Evolutionary conservation across 2,888 invertebrate species (phyloP).

Genomic region (Steinernema hermaphroditum): DNA sequence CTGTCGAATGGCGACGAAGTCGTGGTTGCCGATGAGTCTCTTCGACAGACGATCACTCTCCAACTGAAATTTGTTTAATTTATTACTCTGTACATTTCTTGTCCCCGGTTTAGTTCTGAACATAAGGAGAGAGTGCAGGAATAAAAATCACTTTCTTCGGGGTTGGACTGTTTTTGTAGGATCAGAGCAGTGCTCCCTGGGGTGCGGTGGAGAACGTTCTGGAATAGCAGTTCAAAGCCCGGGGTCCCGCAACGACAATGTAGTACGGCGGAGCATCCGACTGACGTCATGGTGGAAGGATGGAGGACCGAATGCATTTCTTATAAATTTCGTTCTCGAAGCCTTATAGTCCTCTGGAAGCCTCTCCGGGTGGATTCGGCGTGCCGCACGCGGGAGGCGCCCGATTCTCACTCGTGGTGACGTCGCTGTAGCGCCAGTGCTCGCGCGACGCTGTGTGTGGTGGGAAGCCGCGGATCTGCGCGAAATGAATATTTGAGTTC

Average conservation of each 20-base stretch:
- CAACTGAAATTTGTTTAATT: constrained; percentile 56
- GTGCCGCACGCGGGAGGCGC: neutral
- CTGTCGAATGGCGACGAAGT: constrained; percentile 82
- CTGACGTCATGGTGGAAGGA: constrained; percentile 22
- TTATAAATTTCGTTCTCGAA: constrained; percentile 3
- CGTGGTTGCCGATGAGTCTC: constrained; percentile 87
- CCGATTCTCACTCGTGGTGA: no score
- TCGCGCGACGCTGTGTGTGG: constrained; percentile 17
- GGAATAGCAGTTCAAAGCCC: constrained; percentile 3
- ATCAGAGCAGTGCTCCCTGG: no score
- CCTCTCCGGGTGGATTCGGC: neutral
- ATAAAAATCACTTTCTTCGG: neutral
- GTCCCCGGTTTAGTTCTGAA: neutral
- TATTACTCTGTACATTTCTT: neutral
- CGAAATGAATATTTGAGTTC: neutral
- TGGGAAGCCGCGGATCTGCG: neutral
- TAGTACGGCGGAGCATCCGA: neutral
- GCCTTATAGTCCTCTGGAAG: neutral
- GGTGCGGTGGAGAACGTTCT: constrained; percentile 13
- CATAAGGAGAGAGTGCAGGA: neutral
- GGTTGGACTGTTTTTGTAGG: neutral
- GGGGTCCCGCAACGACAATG: constrained; percentile 3
- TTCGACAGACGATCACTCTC: constrained; percentile 72
- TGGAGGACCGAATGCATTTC: constrained; percentile 24
- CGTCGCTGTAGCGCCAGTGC: no score